phyloP scores from a whole-genome alignment of 2,797 vertebrate species.

The Botia almorhae region DNA sequence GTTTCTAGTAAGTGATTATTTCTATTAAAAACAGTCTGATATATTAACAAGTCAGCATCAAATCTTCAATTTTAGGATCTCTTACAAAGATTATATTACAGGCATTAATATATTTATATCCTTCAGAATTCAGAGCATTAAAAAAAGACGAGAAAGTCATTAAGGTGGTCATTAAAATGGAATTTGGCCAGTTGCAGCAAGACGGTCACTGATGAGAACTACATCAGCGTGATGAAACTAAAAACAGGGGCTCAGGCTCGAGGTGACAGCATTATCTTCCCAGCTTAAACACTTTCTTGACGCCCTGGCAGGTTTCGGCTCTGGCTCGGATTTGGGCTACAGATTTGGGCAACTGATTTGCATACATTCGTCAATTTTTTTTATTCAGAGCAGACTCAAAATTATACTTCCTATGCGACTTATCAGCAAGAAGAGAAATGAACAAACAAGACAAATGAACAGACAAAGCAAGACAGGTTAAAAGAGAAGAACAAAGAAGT shows the following conservation, averaged over 20 bases:
- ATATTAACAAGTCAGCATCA: conserved; percentile 77
- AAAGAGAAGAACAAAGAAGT: conserved; percentile 15
- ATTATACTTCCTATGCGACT: conserved; percentile 63
- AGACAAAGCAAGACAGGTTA: conserved; percentile 40
- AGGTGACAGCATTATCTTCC: conserved; percentile 64
- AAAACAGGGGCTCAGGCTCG: conserved; percentile 47
- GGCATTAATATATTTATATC: conserved; percentile 78
- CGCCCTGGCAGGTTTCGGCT: background rate
- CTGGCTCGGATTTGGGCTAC: conserved; percentile 28
- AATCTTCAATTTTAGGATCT: conserved; percentile 69
- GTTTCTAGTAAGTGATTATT: conserved; percentile 79
- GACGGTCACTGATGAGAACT: conserved; percentile 71
- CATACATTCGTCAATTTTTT: conserved; percentile 76
- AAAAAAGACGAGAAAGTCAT: conserved; percentile 59
- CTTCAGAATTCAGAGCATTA: conserved; percentile 62
- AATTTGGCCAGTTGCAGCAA: conserved; percentile 66
- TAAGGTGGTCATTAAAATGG: conserved; percentile 70
- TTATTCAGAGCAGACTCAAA: conserved; percentile 49
- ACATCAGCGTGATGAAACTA: conserved; percentile 67
- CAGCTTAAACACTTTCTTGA: conserved; percentile 32
- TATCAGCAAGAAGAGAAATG: conserved; percentile 52
- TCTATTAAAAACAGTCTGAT: conserved; percentile 80
- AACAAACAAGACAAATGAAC: background rate
- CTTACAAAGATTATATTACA: conserved; percentile 81
- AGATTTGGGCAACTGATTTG: conserved; percentile 52